Base-by-base conservation (phyloP, 2,797 vertebrate species). In the Phylloscopus collybita region DNA sequence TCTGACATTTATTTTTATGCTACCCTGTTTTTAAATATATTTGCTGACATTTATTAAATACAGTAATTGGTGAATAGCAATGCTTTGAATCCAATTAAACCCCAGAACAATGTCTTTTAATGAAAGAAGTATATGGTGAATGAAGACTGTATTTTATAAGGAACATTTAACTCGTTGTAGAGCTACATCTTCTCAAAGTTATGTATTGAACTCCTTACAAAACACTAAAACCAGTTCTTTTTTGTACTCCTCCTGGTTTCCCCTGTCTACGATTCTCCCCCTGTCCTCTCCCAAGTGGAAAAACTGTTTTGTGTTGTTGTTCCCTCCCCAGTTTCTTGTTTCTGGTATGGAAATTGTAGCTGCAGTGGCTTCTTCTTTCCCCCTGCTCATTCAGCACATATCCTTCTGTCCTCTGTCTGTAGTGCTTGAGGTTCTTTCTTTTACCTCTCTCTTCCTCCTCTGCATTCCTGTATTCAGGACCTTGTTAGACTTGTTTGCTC, bases 401-500 rank as follows among this genome's bases (percentile, higher is more conserved):
- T 8, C 18, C 0, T 60, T 89, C 36, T 53, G 42, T 66, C 34
- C 42, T 62, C 32, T 40, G 42, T 29, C 36, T 0, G 0, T 5
- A 25, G 38, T 20, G 30, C 9, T 36, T 56, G n/a, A 45, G 14
- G 21, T 34, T 29, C 49, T 36, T 70, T 13, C 20, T 71, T 18
- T 0, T 10, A 6, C 47, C 25, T 72, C n/a, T 13, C 27, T 30
- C 50, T 29, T 75, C 42, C 44, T 19, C 9, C 16, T 26, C 26
- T 38, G 6, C 19, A 22, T 59, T 67, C 15, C 50, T 47, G 26
- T 38, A 14, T 82, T 76, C 30, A 40, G 5, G 6, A 71, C 16
- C 40, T 73, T 65, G n/a, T 72, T 54, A 61, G 45, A 34, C n/a
- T 69, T 23, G 22, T 34, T 65, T 86, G 13, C 49, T 59, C 57